phyloP scores from a whole-genome alignment of 1,140 invertebrate species.

The Lerema accius region DNA sequence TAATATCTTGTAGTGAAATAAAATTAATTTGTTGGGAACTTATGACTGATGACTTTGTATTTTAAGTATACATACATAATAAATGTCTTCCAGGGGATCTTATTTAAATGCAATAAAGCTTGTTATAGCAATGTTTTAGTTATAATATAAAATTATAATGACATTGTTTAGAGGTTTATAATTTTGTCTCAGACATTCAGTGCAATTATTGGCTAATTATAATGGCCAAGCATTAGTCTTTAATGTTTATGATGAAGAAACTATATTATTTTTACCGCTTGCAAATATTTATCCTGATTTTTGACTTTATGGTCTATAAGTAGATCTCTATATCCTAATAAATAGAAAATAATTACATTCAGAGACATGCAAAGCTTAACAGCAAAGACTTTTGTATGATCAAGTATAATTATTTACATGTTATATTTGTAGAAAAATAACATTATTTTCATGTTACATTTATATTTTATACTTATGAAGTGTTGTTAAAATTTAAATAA shows the following conservation, averaged over 20 bases:
- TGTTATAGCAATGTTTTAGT: conserved; percentile 21
- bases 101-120: conserved; percentile 34
- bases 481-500: conserved; percentile 16
- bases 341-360: conserved; percentile 27
- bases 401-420: conserved; percentile 3
- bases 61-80: conserved; percentile 22
- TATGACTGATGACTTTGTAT: conserved; percentile 29
- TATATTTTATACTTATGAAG: conserved; percentile 18
- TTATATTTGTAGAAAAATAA: conserved; percentile 1
- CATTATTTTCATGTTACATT: conserved; percentile 11
- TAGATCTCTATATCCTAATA: neutral
- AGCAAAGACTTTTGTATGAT: neutral
- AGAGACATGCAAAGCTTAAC: too few relatives aligned
- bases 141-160: conserved; percentile 42
- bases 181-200: conserved; percentile 56
- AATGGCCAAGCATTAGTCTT: conserved; percentile 18
- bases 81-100: conserved; percentile 67
- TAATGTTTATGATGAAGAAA: conserved; percentile 8
- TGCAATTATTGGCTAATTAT: too few relatives aligned
- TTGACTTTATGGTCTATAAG: too few relatives aligned
- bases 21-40: conserved; percentile 27
- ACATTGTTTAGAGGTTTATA: conserved; percentile 56
- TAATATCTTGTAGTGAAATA: conserved; percentile 25
- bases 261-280: conserved; percentile 20
- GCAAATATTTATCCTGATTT: too few relatives aligned